Evolutionary conservation across 2,113 vertebrate species (phyloP), one percentile per base, ranked within the genome.

Genomic region (Aegotheles bennettii): DNA sequence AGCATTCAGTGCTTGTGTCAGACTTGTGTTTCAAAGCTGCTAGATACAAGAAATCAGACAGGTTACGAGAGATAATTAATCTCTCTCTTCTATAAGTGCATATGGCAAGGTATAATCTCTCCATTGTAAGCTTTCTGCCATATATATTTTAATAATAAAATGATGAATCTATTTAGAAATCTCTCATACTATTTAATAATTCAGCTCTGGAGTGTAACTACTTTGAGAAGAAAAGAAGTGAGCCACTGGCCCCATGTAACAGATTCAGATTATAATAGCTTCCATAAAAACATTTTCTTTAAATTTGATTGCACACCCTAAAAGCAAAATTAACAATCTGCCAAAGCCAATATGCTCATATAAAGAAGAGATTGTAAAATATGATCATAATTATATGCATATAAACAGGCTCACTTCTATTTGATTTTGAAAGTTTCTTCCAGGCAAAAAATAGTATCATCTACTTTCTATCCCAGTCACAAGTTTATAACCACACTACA

Each of bases 281-380:
- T 83, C 63, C 69, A 47, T 85, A 90, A 90, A 93, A 94, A 82
- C 24, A 85, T 74, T 94, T 95, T 64, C 64, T 86, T 73, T 50
- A 69, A 59, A 82, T 86, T 85, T 84, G 57, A 91, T 85, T 79
- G 86, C 42, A 73, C 9, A 50, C 19, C 23, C 61, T 95, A 94
- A 94, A 95, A 95, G 43, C 35, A 87, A 95, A 95, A 94, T 93
- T 86, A 90, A 76, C 82, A 80, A 80, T 92, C 82, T 95, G 68
- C 47, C 82, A 67, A 93, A 91, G 67, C 14, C 54, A 92, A 29
- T 94, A 86, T 60, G 75, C 45, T 88, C 71, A 71, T 75, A 90
- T n/a, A 75, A 74, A 83, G 51, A 70, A 83, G 88, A 73, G 85
- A 63, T 2, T 84, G 43, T 89, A 95, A 96, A 96, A 93, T 78